Evolutionary conservation across 2,113 vertebrate genomes (phyloP), one percentile per base, ranked within the genome.

Genomic region (Heptranchias perlo): DNA sequence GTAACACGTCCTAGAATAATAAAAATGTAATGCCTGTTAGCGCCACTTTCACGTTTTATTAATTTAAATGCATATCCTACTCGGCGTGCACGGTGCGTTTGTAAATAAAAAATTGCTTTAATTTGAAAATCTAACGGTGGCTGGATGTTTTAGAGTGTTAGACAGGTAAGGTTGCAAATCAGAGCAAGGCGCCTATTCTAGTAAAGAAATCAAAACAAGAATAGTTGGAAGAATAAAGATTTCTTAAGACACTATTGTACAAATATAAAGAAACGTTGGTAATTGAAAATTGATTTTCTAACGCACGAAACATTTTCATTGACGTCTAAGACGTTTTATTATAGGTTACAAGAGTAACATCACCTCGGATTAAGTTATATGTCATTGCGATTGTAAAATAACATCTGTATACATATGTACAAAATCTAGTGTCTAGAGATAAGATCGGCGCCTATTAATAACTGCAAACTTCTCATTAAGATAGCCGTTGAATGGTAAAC

Each of bases 241-340:
- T 93, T 93, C 89, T 93, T 93, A 35, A 93, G 89, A 39, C 89
- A 39, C 16, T 62, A 39, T 93, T 93, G 61, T 93, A 93, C 89
- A 39, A 21, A 31, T 16, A 93, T 39, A 93, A 62, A 93, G 89
- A 93, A 62, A 93, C 35, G 31, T n/a, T 93, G 89, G 58, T 93
- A 93, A 93, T 93, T 93, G 89, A 93, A 93, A 62, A 93, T 93
- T 93, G 89, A 93, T 93, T 93, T 93, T 93, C 58, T 93, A 93
- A 93, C 58, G 89, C 35, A 44, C 58, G 89, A 62, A 61, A 93
- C 89, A 62, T 16, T 93, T 91, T n/a, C 61, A 93, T 62, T 93
- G 89, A 93, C 89, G 89, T 39, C 89, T n/a, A n/a, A 93, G 89
- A 93, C 89, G 35, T 14, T 91, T 89, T 89, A 23, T 89, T 89